A percentile compares a stretch with the other conserved stretches of the same genome.
phyloP scores from a whole-genome alignment of 2,797 vertebrate genomes.

The Mormyrus hasselquistii region DNA sequence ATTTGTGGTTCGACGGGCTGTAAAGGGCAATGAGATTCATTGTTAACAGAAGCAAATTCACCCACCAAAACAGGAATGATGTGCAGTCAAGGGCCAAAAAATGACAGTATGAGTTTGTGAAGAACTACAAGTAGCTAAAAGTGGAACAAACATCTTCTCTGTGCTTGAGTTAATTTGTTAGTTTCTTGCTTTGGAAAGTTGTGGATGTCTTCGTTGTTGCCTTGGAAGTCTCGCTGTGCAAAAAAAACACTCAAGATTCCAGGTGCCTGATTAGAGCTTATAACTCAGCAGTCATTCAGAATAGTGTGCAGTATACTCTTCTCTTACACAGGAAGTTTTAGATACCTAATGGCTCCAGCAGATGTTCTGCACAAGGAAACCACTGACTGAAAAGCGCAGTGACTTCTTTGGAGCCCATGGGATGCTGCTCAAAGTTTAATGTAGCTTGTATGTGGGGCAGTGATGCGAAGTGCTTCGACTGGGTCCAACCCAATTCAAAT shows the following conservation, averaged over 20 bases:
- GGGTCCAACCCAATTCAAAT: not conserved
- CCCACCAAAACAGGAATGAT: constrained; percentile 1
- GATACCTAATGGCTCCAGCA: constrained; percentile 18
- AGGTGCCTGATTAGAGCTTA: constrained; percentile 14
- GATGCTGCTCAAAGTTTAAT: not conserved
- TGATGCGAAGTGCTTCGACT: not conserved
- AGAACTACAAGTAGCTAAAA: constrained; percentile 36
- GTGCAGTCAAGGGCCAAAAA: constrained; percentile 15
- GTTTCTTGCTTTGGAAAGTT: constrained; percentile 38
- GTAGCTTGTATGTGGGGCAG: not conserved
- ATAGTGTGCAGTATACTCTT: constrained; percentile 10
- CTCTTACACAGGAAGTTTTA: constrained; percentile 18
- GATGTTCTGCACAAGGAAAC: not conserved
- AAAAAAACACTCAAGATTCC: not conserved
- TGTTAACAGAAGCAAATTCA: constrained; percentile 12
- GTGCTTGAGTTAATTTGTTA: constrained; percentile 39
- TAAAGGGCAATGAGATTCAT: constrained; percentile 14
- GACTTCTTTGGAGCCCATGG: not conserved
- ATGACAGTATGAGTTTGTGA: constrained; percentile 35
- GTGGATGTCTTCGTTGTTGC: constrained; percentile 27
- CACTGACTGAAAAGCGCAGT: not conserved
- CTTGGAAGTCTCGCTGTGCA: constrained; percentile 10
- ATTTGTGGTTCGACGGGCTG: constrained; percentile 7
- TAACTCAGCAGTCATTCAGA: constrained; percentile 26
- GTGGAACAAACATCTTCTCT: constrained; percentile 40